Conservation (phyloP, 2,113 vertebrate species). For the Podarcis raffonei region DNA sequence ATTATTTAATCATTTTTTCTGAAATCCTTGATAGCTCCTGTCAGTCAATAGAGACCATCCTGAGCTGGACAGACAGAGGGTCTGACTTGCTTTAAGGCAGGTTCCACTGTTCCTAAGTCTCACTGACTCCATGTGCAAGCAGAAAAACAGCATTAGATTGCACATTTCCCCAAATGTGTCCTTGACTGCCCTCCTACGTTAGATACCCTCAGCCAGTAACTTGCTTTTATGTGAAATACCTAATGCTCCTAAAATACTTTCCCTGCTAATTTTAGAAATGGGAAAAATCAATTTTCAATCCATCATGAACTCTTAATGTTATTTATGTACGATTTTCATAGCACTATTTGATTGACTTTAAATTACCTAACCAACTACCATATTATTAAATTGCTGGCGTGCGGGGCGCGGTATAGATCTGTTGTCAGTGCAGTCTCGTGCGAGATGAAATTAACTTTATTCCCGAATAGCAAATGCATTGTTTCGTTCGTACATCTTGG, state of each 20-base stretch:
- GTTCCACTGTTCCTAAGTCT: too few relatives aligned
- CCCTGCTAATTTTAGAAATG: neutral
- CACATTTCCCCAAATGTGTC: neutral
- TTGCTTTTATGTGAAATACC: neutral
- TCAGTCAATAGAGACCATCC: too few relatives aligned
- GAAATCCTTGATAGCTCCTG: too few relatives aligned
- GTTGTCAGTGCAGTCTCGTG: neutral
- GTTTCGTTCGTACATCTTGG: conserved; percentile 3
- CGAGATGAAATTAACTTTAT: neutral
- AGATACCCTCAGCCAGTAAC: neutral
- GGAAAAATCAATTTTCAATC: neutral
- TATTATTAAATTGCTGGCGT: neutral
- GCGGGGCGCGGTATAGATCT: neutral
- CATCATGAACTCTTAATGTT: neutral
- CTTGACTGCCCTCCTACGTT: neutral
- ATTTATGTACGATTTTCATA: neutral
- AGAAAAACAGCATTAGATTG: neutral
- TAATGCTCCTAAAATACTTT: neutral
- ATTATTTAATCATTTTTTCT: too few relatives aligned
- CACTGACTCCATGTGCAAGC: neutral
- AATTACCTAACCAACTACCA: neutral
- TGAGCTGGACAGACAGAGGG: too few relatives aligned
- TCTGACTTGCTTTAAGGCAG: too few relatives aligned
- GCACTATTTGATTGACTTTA: neutral
- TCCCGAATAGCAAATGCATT: neutral